Evolutionary conservation across 2,113 vertebrate species (phyloP).

Genomic region (Brachypodius melanocephalos): DNA sequence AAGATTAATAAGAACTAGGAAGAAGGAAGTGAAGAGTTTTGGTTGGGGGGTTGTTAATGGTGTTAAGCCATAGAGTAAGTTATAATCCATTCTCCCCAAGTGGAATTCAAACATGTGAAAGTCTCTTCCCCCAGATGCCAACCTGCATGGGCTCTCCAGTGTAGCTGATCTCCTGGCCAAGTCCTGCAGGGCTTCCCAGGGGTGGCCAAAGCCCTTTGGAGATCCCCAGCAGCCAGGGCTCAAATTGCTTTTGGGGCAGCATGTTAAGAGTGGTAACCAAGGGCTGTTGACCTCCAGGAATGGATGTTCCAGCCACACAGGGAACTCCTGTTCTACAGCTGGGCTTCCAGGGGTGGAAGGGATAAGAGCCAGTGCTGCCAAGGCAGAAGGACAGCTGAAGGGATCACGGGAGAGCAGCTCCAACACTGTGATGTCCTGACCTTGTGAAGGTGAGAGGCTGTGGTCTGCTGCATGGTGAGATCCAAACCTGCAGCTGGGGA

Average conservation of each 20-base stretch:
- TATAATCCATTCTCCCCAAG: background rate
- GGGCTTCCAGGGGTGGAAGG: background rate
- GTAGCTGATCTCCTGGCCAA: background rate
- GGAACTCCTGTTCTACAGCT: background rate
- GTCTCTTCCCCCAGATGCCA: background rate
- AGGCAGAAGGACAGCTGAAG: background rate
- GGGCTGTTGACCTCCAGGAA: background rate
- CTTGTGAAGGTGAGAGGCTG: background rate
- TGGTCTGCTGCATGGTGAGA: background rate
- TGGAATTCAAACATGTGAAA: background rate
- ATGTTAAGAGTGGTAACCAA: fast-evolving
- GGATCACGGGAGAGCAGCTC: background rate
- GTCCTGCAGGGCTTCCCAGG: background rate
- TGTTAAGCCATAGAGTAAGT: background rate
- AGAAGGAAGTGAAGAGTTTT: background rate
- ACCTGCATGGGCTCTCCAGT: background rate
- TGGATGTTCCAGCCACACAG: background rate
- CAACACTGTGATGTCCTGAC: fast-evolving
- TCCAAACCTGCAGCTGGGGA: background rate
- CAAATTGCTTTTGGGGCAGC: background rate
- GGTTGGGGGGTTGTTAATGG: background rate
- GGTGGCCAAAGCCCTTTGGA: background rate
- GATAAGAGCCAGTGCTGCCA: background rate
- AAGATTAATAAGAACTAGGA: conserved; percentile 68
- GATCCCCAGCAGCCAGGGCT: background rate